These are phyloP conservation scores for Sturmia bella DNA, from an alignment of 2,888 invertebrate species.

Conservation along the genomic window DNA sequence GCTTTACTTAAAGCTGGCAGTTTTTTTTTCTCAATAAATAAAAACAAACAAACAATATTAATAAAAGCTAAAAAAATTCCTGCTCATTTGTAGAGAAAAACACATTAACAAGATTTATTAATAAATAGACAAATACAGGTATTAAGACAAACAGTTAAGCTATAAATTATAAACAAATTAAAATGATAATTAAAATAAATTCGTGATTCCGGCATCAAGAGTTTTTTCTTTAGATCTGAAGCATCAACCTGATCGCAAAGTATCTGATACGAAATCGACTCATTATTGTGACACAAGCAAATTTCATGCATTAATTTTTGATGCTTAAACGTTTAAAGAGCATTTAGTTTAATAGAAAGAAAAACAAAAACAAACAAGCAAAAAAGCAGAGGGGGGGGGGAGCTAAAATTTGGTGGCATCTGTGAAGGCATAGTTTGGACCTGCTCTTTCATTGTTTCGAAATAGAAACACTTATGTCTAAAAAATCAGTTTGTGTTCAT, in stretches of 20 bases:
- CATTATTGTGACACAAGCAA: not conserved
- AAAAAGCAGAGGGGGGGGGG: not conserved
- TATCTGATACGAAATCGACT: not conserved
- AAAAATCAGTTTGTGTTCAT: too few species aligned
- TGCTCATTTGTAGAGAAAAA: constrained; percentile 7
- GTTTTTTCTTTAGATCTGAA: not conserved
- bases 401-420: too few species aligned
- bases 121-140: constrained; percentile 45
- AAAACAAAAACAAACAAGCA: too few species aligned
- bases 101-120: constrained; percentile 42
- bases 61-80: constrained; percentile 46
- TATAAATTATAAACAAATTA: constrained; percentile 48
- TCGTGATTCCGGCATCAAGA: constrained; percentile 29
- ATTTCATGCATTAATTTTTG: not conserved
- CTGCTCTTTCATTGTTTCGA: too few species aligned
- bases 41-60: constrained; percentile 22
- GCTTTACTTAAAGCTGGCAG: not conserved
- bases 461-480: too few species aligned
- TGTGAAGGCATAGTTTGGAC: too few species aligned
- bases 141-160: constrained; percentile 13
- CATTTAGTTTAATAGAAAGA: too few species aligned
- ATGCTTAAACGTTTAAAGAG: too few species aligned
- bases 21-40: not conserved
- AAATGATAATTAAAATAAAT: constrained; percentile 39
- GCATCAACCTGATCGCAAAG: not conserved